Conservation (phyloP, 2,113 vertebrate genomes). For the Dermatemys mawii region DNA sequence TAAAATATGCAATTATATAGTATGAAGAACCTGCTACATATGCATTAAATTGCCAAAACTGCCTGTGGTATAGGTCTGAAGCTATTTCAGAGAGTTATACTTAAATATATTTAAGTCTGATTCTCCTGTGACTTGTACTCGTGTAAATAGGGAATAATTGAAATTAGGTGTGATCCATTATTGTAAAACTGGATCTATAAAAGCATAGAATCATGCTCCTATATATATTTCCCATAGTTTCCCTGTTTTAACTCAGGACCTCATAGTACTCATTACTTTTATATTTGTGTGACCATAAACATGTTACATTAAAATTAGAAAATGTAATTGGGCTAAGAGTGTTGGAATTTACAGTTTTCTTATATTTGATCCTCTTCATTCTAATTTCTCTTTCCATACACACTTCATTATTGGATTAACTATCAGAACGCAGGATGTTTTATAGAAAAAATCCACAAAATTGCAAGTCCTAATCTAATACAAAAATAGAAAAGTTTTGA, state of each 20-base stretch:
- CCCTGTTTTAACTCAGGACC: background rate
- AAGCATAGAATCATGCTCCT: background rate
- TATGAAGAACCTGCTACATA: background rate
- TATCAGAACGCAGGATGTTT: background rate
- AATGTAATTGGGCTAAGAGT: background rate
- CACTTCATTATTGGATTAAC: background rate
- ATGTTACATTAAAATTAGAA: background rate
- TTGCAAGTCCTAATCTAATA: background rate
- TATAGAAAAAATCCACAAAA: background rate
- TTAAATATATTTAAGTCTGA: background rate
- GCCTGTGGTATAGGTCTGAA: background rate
- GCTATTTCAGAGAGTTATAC: conserved; percentile 16
- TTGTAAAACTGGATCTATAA: background rate
- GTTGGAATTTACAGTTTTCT: conserved; percentile 3
- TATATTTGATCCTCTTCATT: background rate
- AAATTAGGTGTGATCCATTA: background rate
- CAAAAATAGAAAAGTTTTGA: background rate
- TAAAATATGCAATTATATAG: background rate
- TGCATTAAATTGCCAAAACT: background rate
- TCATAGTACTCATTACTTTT: background rate
- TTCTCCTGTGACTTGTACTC: conserved; percentile 22
- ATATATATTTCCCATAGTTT: too few species aligned
- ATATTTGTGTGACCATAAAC: background rate
- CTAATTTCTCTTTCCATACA: background rate
- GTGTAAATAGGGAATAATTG: conserved; percentile 4